phyloP scores from a whole-genome alignment of 2,888 invertebrate species.

The Caenorhabditis becei region DNA sequence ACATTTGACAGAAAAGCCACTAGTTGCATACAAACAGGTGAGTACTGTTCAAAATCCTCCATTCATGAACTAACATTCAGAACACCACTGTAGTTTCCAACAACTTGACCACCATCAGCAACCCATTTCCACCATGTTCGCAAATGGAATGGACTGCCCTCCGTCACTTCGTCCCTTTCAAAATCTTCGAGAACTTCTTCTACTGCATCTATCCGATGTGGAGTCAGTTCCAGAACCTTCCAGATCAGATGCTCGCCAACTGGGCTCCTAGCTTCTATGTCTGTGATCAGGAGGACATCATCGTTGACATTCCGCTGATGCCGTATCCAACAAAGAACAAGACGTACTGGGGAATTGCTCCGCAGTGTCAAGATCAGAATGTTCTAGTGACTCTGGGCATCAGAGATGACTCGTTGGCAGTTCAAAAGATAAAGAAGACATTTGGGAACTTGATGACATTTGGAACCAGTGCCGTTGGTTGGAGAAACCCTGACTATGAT shows the following conservation, averaged over 20 bases:
- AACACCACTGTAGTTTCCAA: neutral
- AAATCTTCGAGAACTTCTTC: neutral
- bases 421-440: constrained; percentile 9
- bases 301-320: constrained; percentile 2
- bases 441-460: neutral
- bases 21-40: no score
- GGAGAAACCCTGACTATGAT: constrained; percentile 4
- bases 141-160: neutral
- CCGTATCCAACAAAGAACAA: constrained; percentile 3
- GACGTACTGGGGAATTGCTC: constrained; percentile 22
- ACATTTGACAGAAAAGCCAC: no score
- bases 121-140: neutral
- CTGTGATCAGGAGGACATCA: constrained; percentile 13
- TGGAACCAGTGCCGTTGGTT: constrained; percentile 20
- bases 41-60: no score
- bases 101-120: no score
- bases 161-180: neutral
- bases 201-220: constrained; percentile 1
- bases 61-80: no score
- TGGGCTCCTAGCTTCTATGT: constrained; percentile 17
- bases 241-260: constrained; percentile 1
- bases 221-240: neutral
- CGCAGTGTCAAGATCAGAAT: neutral
- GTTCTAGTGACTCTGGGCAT: constrained; percentile 18
- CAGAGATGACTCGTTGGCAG: constrained; percentile 8